Base-by-base conservation (phyloP, 1,140 invertebrate genomes). In the Scaptomyza pallida region DNA sequence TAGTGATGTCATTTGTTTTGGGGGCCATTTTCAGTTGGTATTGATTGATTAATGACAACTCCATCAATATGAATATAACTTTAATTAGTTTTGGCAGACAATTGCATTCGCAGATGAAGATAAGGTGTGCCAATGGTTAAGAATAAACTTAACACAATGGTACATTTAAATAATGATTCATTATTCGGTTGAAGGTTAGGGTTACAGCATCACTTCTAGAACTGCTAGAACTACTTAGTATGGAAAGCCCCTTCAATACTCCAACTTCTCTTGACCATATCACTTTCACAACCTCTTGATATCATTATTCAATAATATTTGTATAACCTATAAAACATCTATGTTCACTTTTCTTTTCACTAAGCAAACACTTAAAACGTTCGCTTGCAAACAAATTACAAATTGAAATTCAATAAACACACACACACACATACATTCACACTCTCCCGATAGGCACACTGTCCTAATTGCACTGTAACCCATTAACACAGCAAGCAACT, bases 401-500 rank as follows among this genome's bases (percentile, higher is more conserved):
- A 41, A 48, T 70, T 70, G 23, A 37, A 55, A 56, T 64, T 48
- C 40, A 44, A 52, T 37, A 17, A 52, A 15, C 15, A 62, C n/a
- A n/a, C n/a, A n/a, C n/a, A n/a, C n/a, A n/a, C n/a, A n/a, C n/a
- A n/a, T n/a, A n/a, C n/a, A n/a, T n/a, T n/a, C n/a, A n/a, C 43
- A 64, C 23, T 41, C 35, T 55, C 51, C 23, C 60, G 35, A 56
- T 51, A 50, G 33, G 35, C 73, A 57, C 65, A 62, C 77, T 85
- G 81, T 86, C 81, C 81, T 81, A 85, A 85, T 86, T 85, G 81
- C 81, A 86, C 69, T 86, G 81, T 85, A 85, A 85, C 80, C 80
- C 76, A 85, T 85, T 85, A 85, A 85, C 81, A 75, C 76, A 68
- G 40, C 65, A 21, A 57, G 52, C 59, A 62, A 54, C 37, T 45